Percentiles rank a stretch among this genome's conserved stretches.
These are phyloP conservation scores for Garra rufa DNA, from an alignment of 2,113 vertebrate genomes.

Conservation along the genomic window DNA sequence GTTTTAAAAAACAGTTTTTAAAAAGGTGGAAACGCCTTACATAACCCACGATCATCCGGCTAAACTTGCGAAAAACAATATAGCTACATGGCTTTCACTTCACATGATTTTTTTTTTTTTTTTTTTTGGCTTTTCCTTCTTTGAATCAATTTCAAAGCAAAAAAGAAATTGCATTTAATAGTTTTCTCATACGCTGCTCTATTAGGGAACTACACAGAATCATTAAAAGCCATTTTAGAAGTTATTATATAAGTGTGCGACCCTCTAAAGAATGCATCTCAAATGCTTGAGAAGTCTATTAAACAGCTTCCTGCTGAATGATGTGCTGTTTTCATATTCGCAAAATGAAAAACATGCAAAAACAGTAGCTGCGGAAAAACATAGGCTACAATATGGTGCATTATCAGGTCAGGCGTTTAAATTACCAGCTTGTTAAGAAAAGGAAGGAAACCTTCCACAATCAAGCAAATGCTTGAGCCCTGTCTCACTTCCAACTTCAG, in stretches of 20 bases:
- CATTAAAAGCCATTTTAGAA: neutral
- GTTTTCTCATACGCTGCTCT: too few species aligned
- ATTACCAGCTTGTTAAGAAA: neutral
- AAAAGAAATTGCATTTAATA: too few species aligned
- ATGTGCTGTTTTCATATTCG: conserved; percentile 8
- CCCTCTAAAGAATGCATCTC: neutral
- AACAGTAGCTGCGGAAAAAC: neutral
- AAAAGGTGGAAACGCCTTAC: neutral
- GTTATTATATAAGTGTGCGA: neutral
- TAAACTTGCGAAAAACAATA: neutral
- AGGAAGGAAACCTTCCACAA: neutral
- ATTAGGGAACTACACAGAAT: neutral
- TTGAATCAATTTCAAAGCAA: neutral
- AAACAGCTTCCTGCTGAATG: conserved; percentile 5
- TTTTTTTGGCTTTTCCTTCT: too few species aligned
- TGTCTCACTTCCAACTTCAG: neutral
- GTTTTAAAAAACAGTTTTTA: neutral
- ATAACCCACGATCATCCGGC: conserved; percentile 1
- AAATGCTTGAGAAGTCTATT: neutral
- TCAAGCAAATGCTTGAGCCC: conserved; percentile 15
- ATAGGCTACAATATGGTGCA: neutral
- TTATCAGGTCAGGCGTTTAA: neutral
- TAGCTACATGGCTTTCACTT: neutral
- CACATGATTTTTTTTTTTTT: too few species aligned
- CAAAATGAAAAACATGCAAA: neutral